Base-by-base conservation (phyloP, 2,888 invertebrate species). In the Notodonta ziczac region DNA sequence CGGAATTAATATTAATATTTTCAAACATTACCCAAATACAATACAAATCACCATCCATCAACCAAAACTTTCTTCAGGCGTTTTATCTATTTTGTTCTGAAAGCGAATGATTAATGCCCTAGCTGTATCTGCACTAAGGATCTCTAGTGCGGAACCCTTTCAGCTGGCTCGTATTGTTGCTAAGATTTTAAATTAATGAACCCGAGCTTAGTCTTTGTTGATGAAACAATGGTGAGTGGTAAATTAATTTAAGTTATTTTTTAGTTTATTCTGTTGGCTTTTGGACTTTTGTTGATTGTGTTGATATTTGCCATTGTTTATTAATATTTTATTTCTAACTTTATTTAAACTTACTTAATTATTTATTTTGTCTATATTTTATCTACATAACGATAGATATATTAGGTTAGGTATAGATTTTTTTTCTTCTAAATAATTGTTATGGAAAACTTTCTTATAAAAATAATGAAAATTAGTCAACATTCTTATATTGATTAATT, bases 171-270 rank as follows among this genome's bases (percentile, higher is more conserved):
- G 78, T 80, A 83, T 85, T 85, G 82, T 82, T 80, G 54, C 14
- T 54, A 80, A 84, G 83, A 85, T 85, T 85, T 84, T 73, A 82
- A 85, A 85, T 85, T 85, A 85, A 85, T 85, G 85, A 82, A 80
- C 78, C 73, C 64, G 60, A 65, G 72, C 63, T 75, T 70, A 58
- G 58, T 74, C 77, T 76, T 84, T 85, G 84, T 83, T 73, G 35
- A 57, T 54, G 67, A 73, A 74, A 84, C 83, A 83, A 82, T 81
- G 72, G 66, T 39, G 63, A 24, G 52, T 67, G 74, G 74, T 78
- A 70, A 78, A 84, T 84, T 82, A 79, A 77, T 77, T 71, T 71
- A 46, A 5, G 9, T n/a, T 46, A 13, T n/a, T 46, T n/a, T 24
- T 42, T 13, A 5, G 13, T 46, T 46, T 46, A n/a, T 13, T n/a